Conservation (phyloP, 1,140 invertebrate species). For the Micrasema longulum region DNA sequence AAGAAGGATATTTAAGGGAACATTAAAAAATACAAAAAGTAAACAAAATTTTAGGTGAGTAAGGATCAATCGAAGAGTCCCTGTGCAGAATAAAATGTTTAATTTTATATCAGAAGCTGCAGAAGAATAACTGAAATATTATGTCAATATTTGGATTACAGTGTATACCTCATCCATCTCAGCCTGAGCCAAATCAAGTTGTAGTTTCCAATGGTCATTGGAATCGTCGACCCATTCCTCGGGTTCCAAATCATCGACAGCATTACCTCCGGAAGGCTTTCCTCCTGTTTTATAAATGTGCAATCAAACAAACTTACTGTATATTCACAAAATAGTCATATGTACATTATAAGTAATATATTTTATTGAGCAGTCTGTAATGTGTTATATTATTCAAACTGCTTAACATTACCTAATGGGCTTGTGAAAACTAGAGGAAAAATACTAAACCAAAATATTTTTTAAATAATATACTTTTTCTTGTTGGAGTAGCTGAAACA, state of each 20-base stretch:
- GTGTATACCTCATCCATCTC: slow-evolving; percentile 52
- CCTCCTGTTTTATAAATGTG: slow-evolving; percentile 56
- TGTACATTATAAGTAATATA: slow-evolving; percentile 1
- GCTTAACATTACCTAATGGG: slow-evolving; percentile 13
- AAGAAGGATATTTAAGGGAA: neutral
- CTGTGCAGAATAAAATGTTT: slow-evolving; percentile 37
- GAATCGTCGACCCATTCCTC: slow-evolving; percentile 38
- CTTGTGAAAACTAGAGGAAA: slow-evolving; percentile 50
- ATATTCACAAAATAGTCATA: neutral
- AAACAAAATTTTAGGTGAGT: slow-evolving; percentile 24
- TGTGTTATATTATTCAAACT: no score
- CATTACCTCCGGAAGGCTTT: slow-evolving; percentile 50
- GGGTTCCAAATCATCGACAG: slow-evolving; percentile 38
- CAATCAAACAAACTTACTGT: neutral
- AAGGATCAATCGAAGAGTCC: slow-evolving; percentile 54
- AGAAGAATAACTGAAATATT: slow-evolving; percentile 18
- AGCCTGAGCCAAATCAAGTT: slow-evolving; percentile 51
- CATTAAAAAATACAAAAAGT: slow-evolving; percentile 17
- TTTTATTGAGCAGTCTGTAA: no score
- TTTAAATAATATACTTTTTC: slow-evolving; percentile 61
- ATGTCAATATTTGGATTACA: slow-evolving; percentile 17
- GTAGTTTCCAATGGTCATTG: slow-evolving; percentile 48
- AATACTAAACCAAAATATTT: slow-evolving; percentile 32
- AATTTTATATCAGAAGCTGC: neutral
- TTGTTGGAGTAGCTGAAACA: slow-evolving; percentile 59